Evolutionary conservation across 2,797 vertebrate genomes (phyloP), one percentile per base, ranked within the genome.

Genomic region (Mus caroli): DNA sequence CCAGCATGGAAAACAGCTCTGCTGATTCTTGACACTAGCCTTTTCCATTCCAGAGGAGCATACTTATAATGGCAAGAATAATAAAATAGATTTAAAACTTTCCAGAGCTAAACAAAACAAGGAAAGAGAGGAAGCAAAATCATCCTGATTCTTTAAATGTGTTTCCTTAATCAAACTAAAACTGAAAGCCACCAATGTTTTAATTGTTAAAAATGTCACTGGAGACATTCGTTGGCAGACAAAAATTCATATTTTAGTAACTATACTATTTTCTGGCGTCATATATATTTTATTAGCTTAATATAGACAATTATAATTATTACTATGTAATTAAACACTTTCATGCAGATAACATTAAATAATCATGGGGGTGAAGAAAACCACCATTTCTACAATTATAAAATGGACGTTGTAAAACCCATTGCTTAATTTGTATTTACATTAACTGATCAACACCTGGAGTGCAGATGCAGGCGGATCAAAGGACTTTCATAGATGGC

Each of bases 371-470:
- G 73, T 73, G 14, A 69, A 93, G 67, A 92, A 94, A 78, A 93
- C 79, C 6, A 1, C 14, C 92, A 73, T 93, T 88, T 96, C 79
- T 91, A 83, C 64, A 79, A 88, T 83, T 67, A 85, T 97, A 88
- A 96, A 97, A 84, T 22, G 1, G 3, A n/a, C 94, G 92, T 69
- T 82, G 76, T 62, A 94, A 96, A 97, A 97, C 96, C 93, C 93
- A 73, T 84, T 97, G 75, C 67, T 96, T 95, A 97, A 97, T 97
- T 97, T 97, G 95, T 98, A 98, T 98, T 98, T 98, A 97, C 96
- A 96, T 97, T 95, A 98, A 98, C 97, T 95, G 91, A 96, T 96
- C 87, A 97, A 93, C 97, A 98, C 97, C 92, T 98, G 98, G 89
- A 0, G 22, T 96, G 95, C 90, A 95, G 96, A 98, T 98, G 96